phyloP scores from a whole-genome alignment of 2,113 vertebrate genomes.

The Melanotaenia duboulayi region DNA sequence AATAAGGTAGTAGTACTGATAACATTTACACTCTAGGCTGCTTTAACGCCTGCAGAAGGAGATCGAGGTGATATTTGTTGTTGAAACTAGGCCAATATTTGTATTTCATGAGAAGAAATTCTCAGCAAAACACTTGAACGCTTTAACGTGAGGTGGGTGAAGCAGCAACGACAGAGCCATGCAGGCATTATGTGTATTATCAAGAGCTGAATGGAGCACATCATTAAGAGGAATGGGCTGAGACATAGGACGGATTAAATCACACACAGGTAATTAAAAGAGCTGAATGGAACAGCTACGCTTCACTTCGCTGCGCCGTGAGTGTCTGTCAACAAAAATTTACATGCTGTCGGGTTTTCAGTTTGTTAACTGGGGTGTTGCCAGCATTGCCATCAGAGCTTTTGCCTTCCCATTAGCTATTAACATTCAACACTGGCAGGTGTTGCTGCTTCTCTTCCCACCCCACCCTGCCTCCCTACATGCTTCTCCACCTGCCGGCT shows the following conservation, averaged over 20 bases:
- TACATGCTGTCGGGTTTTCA: conserved; percentile 38
- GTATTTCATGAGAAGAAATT: neutral
- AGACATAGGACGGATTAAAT: conserved; percentile 78
- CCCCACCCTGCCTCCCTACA: conserved; percentile 9
- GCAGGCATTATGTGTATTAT: conserved; percentile 61
- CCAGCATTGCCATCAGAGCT: conserved; percentile 35
- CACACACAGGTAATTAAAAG: conserved; percentile 82
- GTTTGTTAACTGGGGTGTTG: conserved; percentile 60
- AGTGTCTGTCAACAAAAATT: conserved; percentile 53
- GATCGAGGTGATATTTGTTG: neutral
- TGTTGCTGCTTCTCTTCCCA: conserved; percentile 15
- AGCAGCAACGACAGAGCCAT: neutral
- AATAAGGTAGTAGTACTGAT: conserved; percentile 23
- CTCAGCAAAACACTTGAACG: neutral
- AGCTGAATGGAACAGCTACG: conserved; percentile 64
- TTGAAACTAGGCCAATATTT: neutral
- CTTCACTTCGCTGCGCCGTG: conserved; percentile 33
- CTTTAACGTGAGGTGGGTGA: neutral
- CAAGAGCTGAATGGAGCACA: conserved; percentile 73
- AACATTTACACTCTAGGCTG: conserved; percentile 35
- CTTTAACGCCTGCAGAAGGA: neutral
- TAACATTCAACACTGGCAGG: conserved; percentile 24
- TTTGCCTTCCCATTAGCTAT: conserved; percentile 45
- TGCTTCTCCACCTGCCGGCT: conserved; percentile 18
- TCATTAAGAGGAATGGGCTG: conserved; percentile 80